These are phyloP conservation scores for Acrocyrtus sp. DNA, from an alignment of 2,888 invertebrate genomes.

Conservation along the genomic window DNA sequence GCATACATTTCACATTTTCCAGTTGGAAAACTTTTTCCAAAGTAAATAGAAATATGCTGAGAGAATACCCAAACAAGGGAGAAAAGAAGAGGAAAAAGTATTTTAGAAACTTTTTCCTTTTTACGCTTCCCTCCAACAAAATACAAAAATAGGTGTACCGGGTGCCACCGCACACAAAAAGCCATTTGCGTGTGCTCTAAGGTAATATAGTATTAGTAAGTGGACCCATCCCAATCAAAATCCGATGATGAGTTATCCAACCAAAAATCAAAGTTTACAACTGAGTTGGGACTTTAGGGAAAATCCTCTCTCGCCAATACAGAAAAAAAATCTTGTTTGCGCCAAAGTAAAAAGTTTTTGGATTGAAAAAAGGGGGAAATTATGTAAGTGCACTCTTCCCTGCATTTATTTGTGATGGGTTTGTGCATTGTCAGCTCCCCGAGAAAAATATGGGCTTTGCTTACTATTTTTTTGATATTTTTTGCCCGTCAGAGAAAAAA, in stretches of 20 bases:
- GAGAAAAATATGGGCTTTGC: no score
- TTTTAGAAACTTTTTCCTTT: not conserved
- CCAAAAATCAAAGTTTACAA: not conserved
- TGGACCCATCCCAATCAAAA: not conserved
- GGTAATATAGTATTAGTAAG: not conserved
- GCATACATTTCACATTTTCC: not conserved
- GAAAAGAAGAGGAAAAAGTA: not conserved
- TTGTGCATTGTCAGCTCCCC: no score
- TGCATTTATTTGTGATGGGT: not conserved
- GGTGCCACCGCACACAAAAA: no score
- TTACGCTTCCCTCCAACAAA: no score
- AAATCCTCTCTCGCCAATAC: no score
- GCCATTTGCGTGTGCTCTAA: no score
- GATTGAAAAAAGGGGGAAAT: not conserved
- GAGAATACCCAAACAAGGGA: not conserved
- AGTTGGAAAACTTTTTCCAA: no score
- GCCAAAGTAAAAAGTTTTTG: not conserved
- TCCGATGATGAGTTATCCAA: not conserved
- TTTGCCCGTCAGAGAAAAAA: not conserved
- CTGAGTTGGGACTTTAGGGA: not conserved
- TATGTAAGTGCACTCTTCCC: not conserved
- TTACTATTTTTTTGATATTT: no score
- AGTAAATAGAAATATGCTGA: no score
- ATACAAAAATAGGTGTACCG: no score
- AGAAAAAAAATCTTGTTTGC: not conserved